phyloP scores from a whole-genome alignment of 2,113 vertebrate genomes.

The Sphaerodactylus townsendi region DNA sequence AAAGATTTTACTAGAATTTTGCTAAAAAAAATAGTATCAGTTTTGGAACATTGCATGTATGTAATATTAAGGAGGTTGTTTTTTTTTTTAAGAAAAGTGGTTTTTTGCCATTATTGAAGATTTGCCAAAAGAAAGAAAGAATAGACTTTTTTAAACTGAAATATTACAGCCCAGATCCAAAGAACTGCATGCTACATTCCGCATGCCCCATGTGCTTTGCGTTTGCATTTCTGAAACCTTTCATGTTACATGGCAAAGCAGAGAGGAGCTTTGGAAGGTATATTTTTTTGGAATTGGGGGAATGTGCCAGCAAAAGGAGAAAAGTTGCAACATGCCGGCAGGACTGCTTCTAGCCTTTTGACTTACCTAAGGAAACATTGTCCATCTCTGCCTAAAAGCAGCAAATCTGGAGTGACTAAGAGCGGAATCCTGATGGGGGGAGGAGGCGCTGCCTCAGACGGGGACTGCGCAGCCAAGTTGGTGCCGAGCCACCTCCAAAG shows the following conservation, averaged over 20 bases:
- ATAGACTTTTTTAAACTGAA: conserved; percentile 40
- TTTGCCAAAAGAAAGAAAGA: conserved; percentile 36
- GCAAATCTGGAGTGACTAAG: not conserved
- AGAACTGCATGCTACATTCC: not conserved
- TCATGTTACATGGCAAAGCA: not conserved
- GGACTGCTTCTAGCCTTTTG: not conserved
- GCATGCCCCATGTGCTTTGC: rapidly evolving
- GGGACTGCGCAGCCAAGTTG: no score
- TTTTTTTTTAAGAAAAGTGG: not conserved
- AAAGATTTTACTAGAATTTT: not conserved
- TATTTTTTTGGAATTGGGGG: not conserved
- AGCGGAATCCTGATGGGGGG: no score
- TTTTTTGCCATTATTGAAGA: not conserved
- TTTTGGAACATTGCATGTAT: conserved; percentile 72
- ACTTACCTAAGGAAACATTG: not conserved
- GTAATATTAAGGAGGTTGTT: conserved; percentile 23
- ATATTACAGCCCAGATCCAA: not conserved
- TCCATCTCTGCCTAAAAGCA: not conserved
- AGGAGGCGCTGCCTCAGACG: no score
- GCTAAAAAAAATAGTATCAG: conserved; percentile 43
- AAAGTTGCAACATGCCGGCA: not conserved
- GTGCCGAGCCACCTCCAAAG: no score
- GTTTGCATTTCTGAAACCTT: not conserved
- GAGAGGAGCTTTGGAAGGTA: not conserved
- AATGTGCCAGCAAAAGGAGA: not conserved